These are phyloP conservation scores for Callocephalon fimbriatum DNA, from an alignment of 2,113 vertebrate species.

Conservation along the genomic window DNA sequence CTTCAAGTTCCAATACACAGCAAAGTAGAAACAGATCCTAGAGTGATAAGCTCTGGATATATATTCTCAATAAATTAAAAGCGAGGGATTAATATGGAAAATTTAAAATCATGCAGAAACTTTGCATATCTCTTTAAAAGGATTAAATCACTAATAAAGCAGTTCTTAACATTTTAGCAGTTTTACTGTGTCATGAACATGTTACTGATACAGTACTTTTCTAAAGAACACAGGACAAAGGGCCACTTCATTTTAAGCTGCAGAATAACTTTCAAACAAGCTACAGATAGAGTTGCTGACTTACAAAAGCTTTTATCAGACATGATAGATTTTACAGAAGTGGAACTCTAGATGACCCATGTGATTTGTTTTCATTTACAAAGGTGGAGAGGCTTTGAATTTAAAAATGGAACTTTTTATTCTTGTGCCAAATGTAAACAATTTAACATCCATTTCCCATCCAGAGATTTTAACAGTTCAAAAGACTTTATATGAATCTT, in stretches of 20 bases:
- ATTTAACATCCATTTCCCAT: constrained; percentile 79
- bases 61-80: not conserved
- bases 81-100: not conserved
- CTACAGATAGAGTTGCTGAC: constrained; percentile 72
- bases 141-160: not conserved
- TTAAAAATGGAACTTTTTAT: constrained; percentile 81
- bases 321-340: constrained; percentile 74
- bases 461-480: constrained; percentile 78
- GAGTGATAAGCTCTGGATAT: not conserved
- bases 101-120: not conserved
- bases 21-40: not conserved
- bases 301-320: constrained; percentile 75
- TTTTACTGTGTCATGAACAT: not conserved
- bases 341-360: constrained; percentile 68
- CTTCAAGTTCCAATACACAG: not conserved
- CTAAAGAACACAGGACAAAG: constrained; percentile 29
- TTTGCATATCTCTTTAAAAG: not conserved
- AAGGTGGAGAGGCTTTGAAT: constrained; percentile 78
- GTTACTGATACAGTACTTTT: constrained; percentile 26
- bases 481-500: constrained; percentile 80
- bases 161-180: not conserved
- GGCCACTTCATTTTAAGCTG: constrained; percentile 46
- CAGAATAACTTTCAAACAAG: constrained; percentile 66
- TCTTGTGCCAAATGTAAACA: constrained; percentile 80
- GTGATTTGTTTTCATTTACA: constrained; percentile 79